Evolutionary conservation across 2,888 invertebrate genomes (phyloP).

Genomic region (Plebejus melissa): DNA sequence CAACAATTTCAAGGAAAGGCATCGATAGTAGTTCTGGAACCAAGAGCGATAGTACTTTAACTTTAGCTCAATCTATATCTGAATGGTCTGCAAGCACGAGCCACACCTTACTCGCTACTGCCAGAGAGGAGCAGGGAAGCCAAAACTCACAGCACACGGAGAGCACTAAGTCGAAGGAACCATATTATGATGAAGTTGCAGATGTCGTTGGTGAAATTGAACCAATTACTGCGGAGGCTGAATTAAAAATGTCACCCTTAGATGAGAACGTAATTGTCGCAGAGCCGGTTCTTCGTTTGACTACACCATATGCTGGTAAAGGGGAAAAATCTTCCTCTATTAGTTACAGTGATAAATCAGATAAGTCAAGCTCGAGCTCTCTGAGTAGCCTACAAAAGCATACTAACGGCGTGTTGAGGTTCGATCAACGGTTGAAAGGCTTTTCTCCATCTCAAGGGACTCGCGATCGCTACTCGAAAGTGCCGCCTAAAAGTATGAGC

Average conservation of each 20-base stretch:
- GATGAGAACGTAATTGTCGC: conserved; percentile 46
- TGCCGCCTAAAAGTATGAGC: conserved; percentile 71
- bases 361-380: conserved; percentile 75
- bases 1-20: conserved; percentile 70
- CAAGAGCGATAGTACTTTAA: conserved; percentile 88
- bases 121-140: conserved; percentile 63
- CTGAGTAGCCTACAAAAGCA: conserved; percentile 72
- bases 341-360: conserved; percentile 73
- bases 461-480: conserved; percentile 62
- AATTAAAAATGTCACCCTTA: conserved; percentile 46
- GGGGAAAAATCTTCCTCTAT: conserved; percentile 74
- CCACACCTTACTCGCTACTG: conserved; percentile 84
- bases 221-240: conserved; percentile 33
- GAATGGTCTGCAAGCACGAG: conserved; percentile 92
- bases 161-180: conserved; percentile 14
- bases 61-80: conserved; percentile 87
- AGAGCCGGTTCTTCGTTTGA: conserved; percentile 59
- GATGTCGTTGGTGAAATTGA: conserved; percentile 6
- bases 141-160: conserved; percentile 12
- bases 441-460: conserved; percentile 51
- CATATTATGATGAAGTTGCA: conserved; percentile 7
- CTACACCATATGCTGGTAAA: conserved; percentile 55
- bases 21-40: conserved; percentile 83
- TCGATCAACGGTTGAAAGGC: conserved; percentile 61
- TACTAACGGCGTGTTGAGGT: conserved; percentile 60